phyloP scores from a whole-genome alignment of 1,140 invertebrate genomes.

The Dufourea novaeangliae region DNA sequence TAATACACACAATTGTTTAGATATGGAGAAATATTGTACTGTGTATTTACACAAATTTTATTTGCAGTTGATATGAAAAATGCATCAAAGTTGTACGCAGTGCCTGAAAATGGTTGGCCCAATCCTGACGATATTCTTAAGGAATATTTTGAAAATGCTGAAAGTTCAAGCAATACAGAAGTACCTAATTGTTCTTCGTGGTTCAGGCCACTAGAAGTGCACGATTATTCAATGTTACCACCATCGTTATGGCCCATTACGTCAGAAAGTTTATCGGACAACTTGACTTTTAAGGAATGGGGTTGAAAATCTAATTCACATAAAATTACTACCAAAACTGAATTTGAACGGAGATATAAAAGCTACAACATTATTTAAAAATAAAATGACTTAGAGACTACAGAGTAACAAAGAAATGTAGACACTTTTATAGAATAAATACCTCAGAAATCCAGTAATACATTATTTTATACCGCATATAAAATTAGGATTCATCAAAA shows the following conservation, averaged over 20 bases:
- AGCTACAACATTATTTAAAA: neutral
- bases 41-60: conserved; percentile 12
- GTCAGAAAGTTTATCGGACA: conserved; percentile 80
- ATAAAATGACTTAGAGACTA: neutral
- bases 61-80: conserved; percentile 68
- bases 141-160: conserved; percentile 69
- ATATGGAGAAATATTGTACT: neutral
- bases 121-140: conserved; percentile 66
- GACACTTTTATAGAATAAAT: neutral
- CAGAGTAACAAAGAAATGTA: neutral
- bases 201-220: conserved; percentile 81
- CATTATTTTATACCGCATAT: neutral
- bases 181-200: conserved; percentile 75
- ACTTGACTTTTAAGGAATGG: conserved; percentile 81
- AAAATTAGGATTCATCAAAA: too few relatives aligned
- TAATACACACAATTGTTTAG: conserved; percentile 69
- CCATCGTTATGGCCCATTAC: conserved; percentile 83
- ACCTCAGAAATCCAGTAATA: neutral
- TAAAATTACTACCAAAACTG: neutral
- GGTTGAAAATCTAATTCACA: conserved; percentile 64
- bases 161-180: conserved; percentile 39
- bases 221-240: conserved; percentile 82
- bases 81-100: neutral
- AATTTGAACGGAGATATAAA: neutral
- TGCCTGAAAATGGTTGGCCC: conserved; percentile 49